These are phyloP conservation scores for Chlamydotis undulata DNA, from an alignment of 2,113 vertebrate species.

Conservation along the genomic window DNA sequence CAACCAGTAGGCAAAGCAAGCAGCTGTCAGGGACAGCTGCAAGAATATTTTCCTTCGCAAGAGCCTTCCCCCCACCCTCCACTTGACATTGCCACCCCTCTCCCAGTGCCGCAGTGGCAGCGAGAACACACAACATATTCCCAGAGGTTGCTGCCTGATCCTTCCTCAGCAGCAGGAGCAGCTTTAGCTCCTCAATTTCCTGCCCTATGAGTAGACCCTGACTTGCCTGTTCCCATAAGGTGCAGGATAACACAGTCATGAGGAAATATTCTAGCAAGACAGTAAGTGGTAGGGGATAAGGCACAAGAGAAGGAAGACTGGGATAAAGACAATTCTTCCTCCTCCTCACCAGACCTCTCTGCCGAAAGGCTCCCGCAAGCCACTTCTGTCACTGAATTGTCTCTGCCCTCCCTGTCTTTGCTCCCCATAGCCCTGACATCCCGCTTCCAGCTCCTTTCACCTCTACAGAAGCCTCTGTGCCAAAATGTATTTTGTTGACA, in stretches of 20 bases:
- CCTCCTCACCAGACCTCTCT: not conserved
- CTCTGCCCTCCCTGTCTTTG: not conserved
- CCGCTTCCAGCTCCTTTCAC: not conserved
- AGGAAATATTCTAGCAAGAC: not conserved
- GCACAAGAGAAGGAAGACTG: not conserved
- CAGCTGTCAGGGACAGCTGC: slow-evolving; percentile 60
- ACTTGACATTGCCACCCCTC: not conserved
- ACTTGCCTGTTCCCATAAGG: not conserved
- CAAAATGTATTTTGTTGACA: slow-evolving; percentile 24
- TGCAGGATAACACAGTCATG: not conserved
- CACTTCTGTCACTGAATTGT: not conserved
- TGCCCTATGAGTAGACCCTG: not conserved
- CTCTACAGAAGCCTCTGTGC: not conserved
- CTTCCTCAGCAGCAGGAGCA: not conserved
- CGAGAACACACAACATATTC: not conserved
- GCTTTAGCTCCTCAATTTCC: not conserved
- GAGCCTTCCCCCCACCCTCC: not conserved
- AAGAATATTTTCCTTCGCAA: slow-evolving; percentile 1
- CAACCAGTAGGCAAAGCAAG: not conserved
- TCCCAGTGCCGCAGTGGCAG: not conserved
- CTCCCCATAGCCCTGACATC: not conserved
- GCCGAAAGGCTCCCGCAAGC: not conserved
- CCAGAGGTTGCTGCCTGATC: not conserved
- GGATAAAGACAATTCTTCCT: not conserved
- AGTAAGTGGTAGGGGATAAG: not conserved